phyloP scores from a whole-genome alignment of 2,797 vertebrate genomes.

The Squalus acanthias region DNA sequence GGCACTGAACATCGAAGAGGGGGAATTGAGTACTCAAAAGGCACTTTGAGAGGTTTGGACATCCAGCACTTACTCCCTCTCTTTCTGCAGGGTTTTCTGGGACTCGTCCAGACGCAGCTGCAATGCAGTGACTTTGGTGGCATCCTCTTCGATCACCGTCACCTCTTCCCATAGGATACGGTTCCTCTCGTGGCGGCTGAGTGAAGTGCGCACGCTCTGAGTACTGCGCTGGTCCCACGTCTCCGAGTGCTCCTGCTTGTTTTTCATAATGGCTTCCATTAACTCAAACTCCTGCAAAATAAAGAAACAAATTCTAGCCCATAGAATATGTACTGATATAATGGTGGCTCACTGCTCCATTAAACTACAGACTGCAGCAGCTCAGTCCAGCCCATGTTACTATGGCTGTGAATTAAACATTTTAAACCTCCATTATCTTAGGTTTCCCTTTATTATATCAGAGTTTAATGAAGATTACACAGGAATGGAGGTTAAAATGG shows the following conservation, averaged over 20 bases:
- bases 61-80: constrained; percentile 71
- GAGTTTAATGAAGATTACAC: no score
- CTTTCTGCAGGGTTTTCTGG: constrained; percentile 84
- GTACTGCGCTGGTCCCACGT: constrained; percentile 66
- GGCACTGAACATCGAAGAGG: no score
- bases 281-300: constrained; percentile 71
- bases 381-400: neutral
- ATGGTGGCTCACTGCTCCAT: neutral
- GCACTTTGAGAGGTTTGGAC: no score
- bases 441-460: no score
- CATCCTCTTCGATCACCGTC: constrained; percentile 68
- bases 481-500: no score
- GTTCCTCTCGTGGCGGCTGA: constrained; percentile 76
- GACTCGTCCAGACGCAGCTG: constrained; percentile 87
- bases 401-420: neutral
- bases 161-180: constrained; percentile 81
- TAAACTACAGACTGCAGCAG: neutral
- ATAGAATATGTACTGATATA: neutral
- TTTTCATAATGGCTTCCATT: constrained; percentile 68
- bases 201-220: constrained; percentile 56
- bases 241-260: constrained; percentile 64
- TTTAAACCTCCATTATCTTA: neutral
- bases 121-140: constrained; percentile 75
- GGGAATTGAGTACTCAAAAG: no score
- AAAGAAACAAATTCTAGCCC: neutral